Conservation (phyloP, 2,797 vertebrate genomes). For the Tolypeutes matacus region DNA sequence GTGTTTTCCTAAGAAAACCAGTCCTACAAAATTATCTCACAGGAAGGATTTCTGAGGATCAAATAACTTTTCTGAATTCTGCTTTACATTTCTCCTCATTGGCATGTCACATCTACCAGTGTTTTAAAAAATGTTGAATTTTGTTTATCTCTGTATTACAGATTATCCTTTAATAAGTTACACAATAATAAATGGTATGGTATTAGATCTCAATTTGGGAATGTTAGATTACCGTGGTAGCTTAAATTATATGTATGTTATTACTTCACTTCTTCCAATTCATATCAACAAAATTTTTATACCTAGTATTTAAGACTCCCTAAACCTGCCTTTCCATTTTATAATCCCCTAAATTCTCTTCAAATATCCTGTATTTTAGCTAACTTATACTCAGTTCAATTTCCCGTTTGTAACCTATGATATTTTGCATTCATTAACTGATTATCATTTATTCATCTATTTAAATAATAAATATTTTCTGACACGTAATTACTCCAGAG, state of each 20-base stretch:
- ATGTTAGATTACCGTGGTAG: background rate
- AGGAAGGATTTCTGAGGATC: background rate
- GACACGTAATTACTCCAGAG: background rate
- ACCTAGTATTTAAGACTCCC: background rate
- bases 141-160: background rate
- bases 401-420: background rate
- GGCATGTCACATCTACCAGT: background rate
- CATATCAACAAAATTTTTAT: too few relatives aligned
- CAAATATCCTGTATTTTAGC: background rate
- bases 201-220: background rate
- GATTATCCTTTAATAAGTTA: background rate
- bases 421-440: background rate
- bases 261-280: background rate
- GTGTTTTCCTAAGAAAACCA: background rate
- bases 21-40: background rate
- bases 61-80: background rate
- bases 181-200: background rate
- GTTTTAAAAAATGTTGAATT: background rate
- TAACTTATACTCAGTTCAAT: background rate
- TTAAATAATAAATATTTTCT: background rate
- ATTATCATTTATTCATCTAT: background rate
- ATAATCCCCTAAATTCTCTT: background rate
- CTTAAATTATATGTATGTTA: background rate
- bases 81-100: background rate
- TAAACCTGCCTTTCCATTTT: background rate